These are phyloP conservation scores for Polymixis lichenea DNA, from an alignment of 2,888 invertebrate species.

Conservation along the genomic window DNA sequence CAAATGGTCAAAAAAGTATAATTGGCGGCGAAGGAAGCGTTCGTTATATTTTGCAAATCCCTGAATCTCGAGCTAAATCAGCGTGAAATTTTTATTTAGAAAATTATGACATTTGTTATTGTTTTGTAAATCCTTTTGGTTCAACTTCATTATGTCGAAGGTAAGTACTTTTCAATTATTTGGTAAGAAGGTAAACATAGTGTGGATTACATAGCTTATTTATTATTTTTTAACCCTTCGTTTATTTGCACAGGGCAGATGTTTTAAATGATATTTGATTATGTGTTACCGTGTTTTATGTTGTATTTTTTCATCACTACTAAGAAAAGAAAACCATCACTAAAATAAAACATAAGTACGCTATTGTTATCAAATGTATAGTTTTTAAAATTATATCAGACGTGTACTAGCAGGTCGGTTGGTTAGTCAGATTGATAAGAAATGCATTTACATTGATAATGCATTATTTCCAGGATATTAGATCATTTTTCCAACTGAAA, in stretches of 20 bases:
- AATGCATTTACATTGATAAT: neutral
- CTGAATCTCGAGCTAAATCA: constrained; percentile 14
- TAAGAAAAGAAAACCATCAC: neutral
- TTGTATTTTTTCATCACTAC: neutral
- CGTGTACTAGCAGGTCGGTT: neutral
- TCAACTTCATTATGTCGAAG: constrained; percentile 45
- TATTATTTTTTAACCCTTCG: neutral
- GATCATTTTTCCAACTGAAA: constrained; percentile 89
- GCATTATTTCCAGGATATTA: constrained; percentile 89
- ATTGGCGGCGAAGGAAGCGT: constrained; percentile 37
- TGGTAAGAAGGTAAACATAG: neutral
- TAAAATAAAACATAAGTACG: neutral
- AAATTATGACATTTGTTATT: constrained; percentile 39
- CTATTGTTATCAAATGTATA: neutral
- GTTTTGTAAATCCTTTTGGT: constrained; percentile 20
- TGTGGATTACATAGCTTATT: constrained; percentile 1
- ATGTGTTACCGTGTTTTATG: neutral
- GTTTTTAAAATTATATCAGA: neutral
- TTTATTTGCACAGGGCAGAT: neutral
- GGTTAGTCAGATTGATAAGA: neutral
- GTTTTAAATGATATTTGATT: neutral
- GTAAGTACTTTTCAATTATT: constrained; percentile 42
- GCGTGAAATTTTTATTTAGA: neutral
- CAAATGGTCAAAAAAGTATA: neutral
- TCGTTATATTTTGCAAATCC: constrained; percentile 34